These are phyloP conservation scores for Vulpes vulpes DNA, from an alignment of 2,113 vertebrate genomes.

Conservation along the genomic window DNA sequence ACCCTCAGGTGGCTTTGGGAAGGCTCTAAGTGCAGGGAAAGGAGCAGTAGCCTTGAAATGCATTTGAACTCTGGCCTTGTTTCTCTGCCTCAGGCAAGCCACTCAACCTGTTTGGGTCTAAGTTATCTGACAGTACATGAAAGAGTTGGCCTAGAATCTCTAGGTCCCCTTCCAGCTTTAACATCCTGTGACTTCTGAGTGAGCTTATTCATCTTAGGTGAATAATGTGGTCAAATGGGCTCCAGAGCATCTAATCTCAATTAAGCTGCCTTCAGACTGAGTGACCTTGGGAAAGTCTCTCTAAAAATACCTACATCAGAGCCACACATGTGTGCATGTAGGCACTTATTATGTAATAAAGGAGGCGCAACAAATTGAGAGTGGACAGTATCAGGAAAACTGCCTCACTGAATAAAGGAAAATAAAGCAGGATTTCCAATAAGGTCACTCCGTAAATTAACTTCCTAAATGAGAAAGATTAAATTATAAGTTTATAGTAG, in stretches of 20 bases:
- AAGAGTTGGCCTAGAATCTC: background rate
- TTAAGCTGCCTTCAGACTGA: conserved; percentile 15
- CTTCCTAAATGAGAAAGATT: background rate
- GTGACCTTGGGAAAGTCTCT: conserved; percentile 20
- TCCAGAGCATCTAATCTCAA: conserved; percentile 29
- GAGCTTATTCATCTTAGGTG: conserved; percentile 15
- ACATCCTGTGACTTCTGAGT: conserved; percentile 27
- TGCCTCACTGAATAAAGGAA: background rate
- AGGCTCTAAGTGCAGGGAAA: background rate
- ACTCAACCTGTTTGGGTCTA: background rate
- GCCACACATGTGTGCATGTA: background rate
- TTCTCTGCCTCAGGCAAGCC: background rate
- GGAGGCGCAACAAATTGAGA: background rate
- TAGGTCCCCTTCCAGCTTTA: background rate
- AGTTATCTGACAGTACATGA: background rate
- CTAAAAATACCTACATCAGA: conserved; percentile 19
- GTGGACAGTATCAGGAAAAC: background rate
- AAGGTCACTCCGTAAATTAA: background rate
- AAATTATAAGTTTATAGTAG: background rate
- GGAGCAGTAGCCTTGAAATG: background rate
- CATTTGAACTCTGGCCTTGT: background rate
- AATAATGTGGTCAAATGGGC: background rate
- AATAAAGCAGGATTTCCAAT: background rate
- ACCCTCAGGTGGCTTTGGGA: background rate
- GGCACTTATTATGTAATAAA: background rate